Evolutionary conservation across 2,113 vertebrate genomes (phyloP), one percentile per base, ranked within the genome.

Genomic region (Cacatua alba): DNA sequence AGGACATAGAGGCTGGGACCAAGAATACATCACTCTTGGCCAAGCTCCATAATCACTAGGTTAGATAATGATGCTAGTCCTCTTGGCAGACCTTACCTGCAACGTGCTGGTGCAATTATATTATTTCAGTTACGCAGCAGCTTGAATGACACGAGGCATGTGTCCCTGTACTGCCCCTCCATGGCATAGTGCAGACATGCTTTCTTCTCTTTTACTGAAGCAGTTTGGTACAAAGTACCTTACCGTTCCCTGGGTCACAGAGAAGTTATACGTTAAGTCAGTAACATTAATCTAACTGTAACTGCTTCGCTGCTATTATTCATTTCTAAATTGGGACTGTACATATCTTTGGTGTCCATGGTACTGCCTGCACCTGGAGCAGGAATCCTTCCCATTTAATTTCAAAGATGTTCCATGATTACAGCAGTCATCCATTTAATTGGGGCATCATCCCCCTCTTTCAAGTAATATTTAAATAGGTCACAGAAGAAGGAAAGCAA

Each of bases 41-140:
- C 84, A 85, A 82, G 41, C 7, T 95, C 81, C 77, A 85, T 57
- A 91, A 92, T 91, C 94, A 85, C 77, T 72, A 79, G 62, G 49
- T 82, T 89, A 82, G 84, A 62, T 84, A 92, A 72, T 33, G 62
- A 92, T 89, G 84, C 84, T 91, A 92, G 62, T 72, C 21, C 74
- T 76, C 89, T 87, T 96, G 93, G 86, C 91, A 96, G 81, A 91
- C 57, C 39, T 95, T 37, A 69, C 82, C 16, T 87, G 35, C 77
- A 71, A 44, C 0, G 0, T 69, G 65, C 77, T 92, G 39, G 64
- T 72, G 57, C 29, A 69, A 60, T 52, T 48, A 5, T 25, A 76
- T 79, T 46, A 51, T 63, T 79, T 85, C 84, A 84, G 81, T 57
- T 84, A 77, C 84, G 70, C 72, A 79, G 43, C 51, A 91, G 74